Base-by-base conservation (phyloP, 2,797 vertebrate species). In the Oreortyx pictus region DNA sequence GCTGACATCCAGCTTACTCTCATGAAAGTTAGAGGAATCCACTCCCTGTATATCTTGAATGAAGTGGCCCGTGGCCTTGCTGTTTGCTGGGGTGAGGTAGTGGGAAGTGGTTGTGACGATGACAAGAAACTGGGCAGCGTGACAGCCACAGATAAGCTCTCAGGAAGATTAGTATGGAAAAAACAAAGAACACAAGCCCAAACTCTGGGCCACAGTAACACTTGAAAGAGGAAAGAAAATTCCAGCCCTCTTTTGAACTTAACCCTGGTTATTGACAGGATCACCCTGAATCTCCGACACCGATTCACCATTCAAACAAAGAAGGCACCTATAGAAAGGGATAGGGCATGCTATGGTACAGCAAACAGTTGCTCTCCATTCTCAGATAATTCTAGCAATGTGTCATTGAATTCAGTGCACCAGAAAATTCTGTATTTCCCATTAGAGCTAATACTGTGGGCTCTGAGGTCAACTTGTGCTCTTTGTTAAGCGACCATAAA, bases 401-500 rank as follows among this genome's bases (percentile, higher is more conserved):
- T 68, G 52, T 75, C 78, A 75, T 3, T 80, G 27, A 50, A 75
- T 85, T 74, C 59, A 72, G 50, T 13, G n/a, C 54, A 71, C 13
- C 20, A 78, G 62, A 83, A 94, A 93, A 89, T 66, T 65, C 61
- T 86, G 56, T 13, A 90, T 87, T 93, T 92, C 68, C 54, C 72
- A 89, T 81, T 90, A 92, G 29, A 81, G 29, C 11, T 75, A 92
- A 89, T 90, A 78, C 49, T 66, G 35, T 31, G 50, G 44, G 64
- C 44, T 86, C 43, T 73, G 56, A 41, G 93, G 76, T 96, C 90
- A 92, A 68, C n/a, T 14, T 78, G 52, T 78, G 50, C 27, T 81
- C 62, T 92, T 60, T 73, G 62, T 75, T 93, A 81, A 94, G 73
- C 85, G 70, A 66, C 33, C 60, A 47, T 76, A 94, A 96, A 94